These are phyloP conservation scores for Callipepla squamata DNA, from an alignment of 2,113 vertebrate species.

Conservation along the genomic window DNA sequence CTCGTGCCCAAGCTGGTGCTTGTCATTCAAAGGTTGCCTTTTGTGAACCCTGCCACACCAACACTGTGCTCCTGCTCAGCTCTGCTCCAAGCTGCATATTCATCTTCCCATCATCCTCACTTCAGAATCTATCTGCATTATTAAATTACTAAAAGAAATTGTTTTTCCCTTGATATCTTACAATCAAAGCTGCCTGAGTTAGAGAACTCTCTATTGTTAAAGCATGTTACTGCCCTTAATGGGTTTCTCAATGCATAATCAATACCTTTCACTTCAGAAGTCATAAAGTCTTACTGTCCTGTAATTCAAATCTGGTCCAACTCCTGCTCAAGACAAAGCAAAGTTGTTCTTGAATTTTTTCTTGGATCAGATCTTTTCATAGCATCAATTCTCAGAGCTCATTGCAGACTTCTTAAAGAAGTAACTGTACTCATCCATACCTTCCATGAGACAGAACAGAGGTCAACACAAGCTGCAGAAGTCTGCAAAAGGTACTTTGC, in stretches of 20 bases:
- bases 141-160: background rate
- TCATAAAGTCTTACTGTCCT: background rate
- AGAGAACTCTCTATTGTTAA: background rate
- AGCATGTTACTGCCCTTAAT: background rate
- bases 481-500: accelerated
- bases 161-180: background rate
- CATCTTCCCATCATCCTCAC: background rate
- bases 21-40: background rate
- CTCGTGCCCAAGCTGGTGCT: background rate
- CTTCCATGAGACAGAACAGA: background rate
- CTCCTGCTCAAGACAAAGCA: background rate
- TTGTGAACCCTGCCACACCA: background rate
- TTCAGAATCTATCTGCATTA: slow-evolving; percentile 18
- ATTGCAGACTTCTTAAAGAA: background rate
- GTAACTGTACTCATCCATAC: background rate
- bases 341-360: background rate
- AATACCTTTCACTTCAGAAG: background rate
- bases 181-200: slow-evolving; percentile 12
- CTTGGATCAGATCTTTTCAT: background rate
- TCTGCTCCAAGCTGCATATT: background rate
- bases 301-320: background rate
- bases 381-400: background rate
- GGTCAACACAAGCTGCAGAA: background rate
- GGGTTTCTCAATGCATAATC: background rate
- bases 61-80: background rate